These are phyloP conservation scores for Ichneumoninae sp. DNA, from an alignment of 2,888 invertebrate genomes.

Conservation along the genomic window DNA sequence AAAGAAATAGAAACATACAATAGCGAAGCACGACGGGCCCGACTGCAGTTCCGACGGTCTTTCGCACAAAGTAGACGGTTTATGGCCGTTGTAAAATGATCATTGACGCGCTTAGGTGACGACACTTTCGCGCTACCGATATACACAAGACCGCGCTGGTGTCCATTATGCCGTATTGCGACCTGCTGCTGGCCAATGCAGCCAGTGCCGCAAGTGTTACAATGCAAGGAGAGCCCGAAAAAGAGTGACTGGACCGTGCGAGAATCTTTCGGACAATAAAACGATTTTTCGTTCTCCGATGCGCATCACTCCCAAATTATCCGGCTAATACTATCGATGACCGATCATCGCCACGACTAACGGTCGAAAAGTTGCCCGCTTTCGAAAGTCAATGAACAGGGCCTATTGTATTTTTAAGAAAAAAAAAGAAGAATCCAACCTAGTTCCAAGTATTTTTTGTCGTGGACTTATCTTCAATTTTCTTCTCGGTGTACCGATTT, in stretches of 20 bases:
- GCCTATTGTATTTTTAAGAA: constrained; percentile 14
- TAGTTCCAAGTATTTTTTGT: constrained; percentile 15
- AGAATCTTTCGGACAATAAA: constrained; percentile 61
- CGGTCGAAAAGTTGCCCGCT: constrained; percentile 35
- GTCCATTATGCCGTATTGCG: constrained; percentile 58
- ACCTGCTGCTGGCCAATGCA: constrained; percentile 50
- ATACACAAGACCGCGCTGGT: constrained; percentile 54
- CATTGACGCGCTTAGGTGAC: constrained; percentile 79
- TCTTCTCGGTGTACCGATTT: background rate
- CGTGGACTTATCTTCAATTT: background rate
- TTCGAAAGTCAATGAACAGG: constrained; percentile 16
- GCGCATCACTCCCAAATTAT: constrained; percentile 66
- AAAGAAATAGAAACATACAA: constrained; percentile 37
- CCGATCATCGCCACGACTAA: constrained; percentile 47
- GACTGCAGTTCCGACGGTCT: constrained; percentile 58
- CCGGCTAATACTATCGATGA: constrained; percentile 59
- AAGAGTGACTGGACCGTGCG: constrained; percentile 60
- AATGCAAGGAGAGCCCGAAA: constrained; percentile 42
- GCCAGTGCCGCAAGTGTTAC: constrained; percentile 60
- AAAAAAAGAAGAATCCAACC: constrained; percentile 1
- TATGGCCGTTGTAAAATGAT: constrained; percentile 80
- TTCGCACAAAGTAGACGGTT: constrained; percentile 76
- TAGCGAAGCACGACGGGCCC: constrained; percentile 41
- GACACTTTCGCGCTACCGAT: constrained; percentile 81
- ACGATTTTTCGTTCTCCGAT: constrained; percentile 61